Evolutionary conservation across 2,888 invertebrate genomes (phyloP), one percentile per base, ranked within the genome.

Genomic region (Synergus umbraculus): DNA sequence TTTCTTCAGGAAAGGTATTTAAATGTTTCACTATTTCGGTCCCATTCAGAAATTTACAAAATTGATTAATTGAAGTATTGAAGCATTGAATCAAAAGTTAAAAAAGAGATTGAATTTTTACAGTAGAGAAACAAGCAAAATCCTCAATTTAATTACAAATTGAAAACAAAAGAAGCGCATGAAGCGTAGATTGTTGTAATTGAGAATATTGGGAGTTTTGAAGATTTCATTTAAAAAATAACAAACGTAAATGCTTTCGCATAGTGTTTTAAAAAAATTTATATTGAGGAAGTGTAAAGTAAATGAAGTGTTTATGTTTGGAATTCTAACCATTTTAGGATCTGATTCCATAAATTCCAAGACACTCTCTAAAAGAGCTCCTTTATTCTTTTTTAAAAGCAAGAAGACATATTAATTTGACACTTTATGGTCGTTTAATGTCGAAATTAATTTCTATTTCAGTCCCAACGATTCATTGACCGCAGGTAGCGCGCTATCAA

Each of bases 351-450:
- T 43, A 43, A 43, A 43, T 43, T 43, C 7, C 7, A 43, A 9
- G 9, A 43, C 8, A 9, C 9, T 43, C 43, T 7, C 43, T 43
- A 43, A 43, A 8, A 43, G 43, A 43, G 29, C 29, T 29, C 43
- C 13, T 49, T 58, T 18, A 10, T 58, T 18, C n/a, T 65, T 2
- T 41, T 65, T 15, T 65, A 2, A n/a, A 64, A 64, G 63, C 15
- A 41, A 41, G 41, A 1, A 37, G n/a, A 65, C 15, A 65, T 37
- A 37, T 65, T 37, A 67, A 44, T 46, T 22, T 18, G 67, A 44
- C 43, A 43, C n/a, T 67, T 13, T 44, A 44, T 67, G 67, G 22
- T 22, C 67, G n/a, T n/a, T 67, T 67, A 67, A 67, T 44, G 67
- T 22, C 44, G 22, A 67, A 18, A 67, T 67, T 46, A 67, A 67